A percentile compares a stretch with the other conserved stretches of the same genome.
Conservation (phyloP, 2,797 vertebrate species). For the Limnodromus scolopaceus region DNA sequence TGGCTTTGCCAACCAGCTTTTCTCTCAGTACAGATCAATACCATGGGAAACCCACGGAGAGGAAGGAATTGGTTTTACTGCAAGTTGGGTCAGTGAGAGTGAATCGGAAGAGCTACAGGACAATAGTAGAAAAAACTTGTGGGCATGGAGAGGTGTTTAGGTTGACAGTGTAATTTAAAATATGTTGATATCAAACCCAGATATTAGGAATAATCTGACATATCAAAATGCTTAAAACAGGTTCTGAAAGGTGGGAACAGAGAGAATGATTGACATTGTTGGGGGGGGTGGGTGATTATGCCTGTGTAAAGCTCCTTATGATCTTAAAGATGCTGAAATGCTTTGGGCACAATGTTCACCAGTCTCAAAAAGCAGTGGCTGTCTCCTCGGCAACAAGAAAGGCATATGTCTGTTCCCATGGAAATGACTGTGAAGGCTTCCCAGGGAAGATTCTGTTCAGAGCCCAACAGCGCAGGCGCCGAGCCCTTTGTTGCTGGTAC, state of each 20-base stretch:
- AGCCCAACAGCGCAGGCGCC: neutral
- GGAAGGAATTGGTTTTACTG: neutral
- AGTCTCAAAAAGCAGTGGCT: neutral
- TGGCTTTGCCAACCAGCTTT: neutral
- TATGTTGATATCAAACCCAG: neutral
- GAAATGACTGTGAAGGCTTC: neutral
- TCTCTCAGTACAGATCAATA: neutral
- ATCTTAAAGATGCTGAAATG: conserved; percentile 1
- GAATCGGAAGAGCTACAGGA: neutral
- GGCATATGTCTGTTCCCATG: conserved; percentile 62
- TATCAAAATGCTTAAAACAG: neutral
- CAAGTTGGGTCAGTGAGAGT: neutral
- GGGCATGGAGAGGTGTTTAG: neutral
- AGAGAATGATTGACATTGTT: neutral
- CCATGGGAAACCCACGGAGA: neutral
- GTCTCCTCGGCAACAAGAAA: conserved; percentile 59
- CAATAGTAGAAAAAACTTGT: neutral
- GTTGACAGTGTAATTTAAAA: neutral
- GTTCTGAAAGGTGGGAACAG: neutral
- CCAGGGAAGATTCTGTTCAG: neutral
- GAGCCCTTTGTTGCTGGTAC: neutral
- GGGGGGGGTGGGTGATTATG: neutral
- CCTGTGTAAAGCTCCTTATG: neutral
- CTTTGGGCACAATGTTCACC: neutral
- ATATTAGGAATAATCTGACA: neutral